Evolutionary conservation across 2,797 vertebrate species (phyloP).

Genomic region (Scolopax rusticola): DNA sequence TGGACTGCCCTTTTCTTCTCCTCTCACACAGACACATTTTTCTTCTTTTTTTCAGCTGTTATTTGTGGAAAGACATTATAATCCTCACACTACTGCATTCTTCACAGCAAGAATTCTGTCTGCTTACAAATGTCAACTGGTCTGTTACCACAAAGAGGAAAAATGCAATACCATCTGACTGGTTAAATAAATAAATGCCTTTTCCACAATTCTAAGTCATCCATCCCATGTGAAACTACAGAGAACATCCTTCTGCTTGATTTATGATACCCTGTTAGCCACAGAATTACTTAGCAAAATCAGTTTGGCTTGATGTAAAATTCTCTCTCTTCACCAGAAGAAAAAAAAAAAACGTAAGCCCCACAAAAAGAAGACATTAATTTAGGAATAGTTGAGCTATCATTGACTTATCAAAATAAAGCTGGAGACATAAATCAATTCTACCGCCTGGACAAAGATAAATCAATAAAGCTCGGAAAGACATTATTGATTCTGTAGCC

Average conservation of each 20-base stretch:
- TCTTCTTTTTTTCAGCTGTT: background rate
- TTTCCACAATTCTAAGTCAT: slow-evolving; percentile 53
- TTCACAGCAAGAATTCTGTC: slow-evolving; percentile 39
- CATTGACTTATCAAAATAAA: slow-evolving; percentile 86
- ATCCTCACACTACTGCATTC: background rate
- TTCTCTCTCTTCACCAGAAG: slow-evolving; percentile 36
- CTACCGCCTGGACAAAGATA: slow-evolving; percentile 73
- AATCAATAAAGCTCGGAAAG: slow-evolving; percentile 88
- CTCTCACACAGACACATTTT: background rate
- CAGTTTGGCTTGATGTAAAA: slow-evolving; percentile 70
- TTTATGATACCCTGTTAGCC: slow-evolving; percentile 67
- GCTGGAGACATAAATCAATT: slow-evolving; percentile 80
- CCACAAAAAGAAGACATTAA: slow-evolving; percentile 79
- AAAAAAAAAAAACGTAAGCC: slow-evolving; percentile 9
- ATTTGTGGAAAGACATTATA: slow-evolving; percentile 22
- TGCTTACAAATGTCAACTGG: slow-evolving; percentile 49
- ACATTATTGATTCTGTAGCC: slow-evolving; percentile 85
- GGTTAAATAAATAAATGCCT: slow-evolving; percentile 75
- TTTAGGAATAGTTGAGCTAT: slow-evolving; percentile 83
- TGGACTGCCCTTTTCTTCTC: slow-evolving; percentile 7
- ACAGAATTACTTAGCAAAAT: slow-evolving; percentile 78
- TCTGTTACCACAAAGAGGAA: slow-evolving; percentile 48
- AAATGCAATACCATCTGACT: slow-evolving; percentile 38
- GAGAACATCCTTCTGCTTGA: slow-evolving; percentile 66
- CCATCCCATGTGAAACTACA: slow-evolving; percentile 52